Conservation (phyloP, 2,113 vertebrate genomes). For the Hemiprocne comata region DNA sequence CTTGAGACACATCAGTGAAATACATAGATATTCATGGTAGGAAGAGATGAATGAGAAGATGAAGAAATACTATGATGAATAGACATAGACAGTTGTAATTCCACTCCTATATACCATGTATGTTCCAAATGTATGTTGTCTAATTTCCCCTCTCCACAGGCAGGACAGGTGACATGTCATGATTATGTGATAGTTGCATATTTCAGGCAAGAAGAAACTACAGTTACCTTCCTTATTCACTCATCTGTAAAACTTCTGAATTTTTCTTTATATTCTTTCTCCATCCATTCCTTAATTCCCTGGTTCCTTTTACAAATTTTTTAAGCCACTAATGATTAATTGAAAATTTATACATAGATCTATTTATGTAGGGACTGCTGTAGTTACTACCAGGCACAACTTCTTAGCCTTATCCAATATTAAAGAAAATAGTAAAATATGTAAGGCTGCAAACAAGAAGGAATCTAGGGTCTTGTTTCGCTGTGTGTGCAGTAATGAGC, state of each 20-base stretch:
- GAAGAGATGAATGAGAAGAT: not conserved
- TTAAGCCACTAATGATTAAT: not conserved
- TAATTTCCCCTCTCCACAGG: not conserved
- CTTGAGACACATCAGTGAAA: not conserved
- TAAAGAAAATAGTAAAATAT: not conserved
- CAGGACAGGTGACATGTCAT: not conserved
- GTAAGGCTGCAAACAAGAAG: not conserved
- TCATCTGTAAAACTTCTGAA: not conserved
- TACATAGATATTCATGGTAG: not conserved
- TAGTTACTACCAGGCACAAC: not conserved
- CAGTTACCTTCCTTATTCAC: not conserved
- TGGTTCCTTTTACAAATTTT: not conserved
- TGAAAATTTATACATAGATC: not conserved
- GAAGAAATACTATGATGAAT: not conserved
- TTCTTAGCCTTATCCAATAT: not conserved
- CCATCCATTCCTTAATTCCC: not conserved
- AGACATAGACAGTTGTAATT: not conserved
- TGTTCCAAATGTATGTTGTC: not conserved
- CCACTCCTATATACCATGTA: not conserved
- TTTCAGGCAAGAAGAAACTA: not conserved
- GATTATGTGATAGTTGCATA: not conserved
- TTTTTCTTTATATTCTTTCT: not conserved
- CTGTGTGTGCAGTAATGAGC: not conserved
- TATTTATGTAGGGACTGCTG: not conserved
- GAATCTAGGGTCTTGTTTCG: constrained; percentile 14